Base-by-base conservation (phyloP, 2,888 invertebrate species). In the Conchocele bisecta region DNA sequence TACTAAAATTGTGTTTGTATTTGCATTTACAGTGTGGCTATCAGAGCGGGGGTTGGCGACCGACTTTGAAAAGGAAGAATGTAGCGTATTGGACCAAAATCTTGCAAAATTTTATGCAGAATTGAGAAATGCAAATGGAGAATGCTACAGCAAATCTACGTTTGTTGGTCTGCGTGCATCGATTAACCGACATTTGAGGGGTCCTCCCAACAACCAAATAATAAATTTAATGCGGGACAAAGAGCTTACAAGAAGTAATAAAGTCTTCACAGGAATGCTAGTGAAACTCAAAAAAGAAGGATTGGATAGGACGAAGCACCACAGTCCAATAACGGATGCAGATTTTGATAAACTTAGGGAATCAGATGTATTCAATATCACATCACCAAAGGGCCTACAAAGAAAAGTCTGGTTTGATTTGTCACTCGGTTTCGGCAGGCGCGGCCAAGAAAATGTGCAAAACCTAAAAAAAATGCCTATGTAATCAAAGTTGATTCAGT, bases 341-440 rank as follows among this genome's bases (percentile, higher is more conserved):
- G 61, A 61, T 26, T 37, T 51, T 17, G 1, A 53, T 17, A 51
- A 29, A 33, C 33, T 69, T 1, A 4, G 51, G 24, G 20, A 28
- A 20, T 59, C 64, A 7, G 59, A 37, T 29, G 65, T 54, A 2
- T 26, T 70, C 1, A 57, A 28, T 17, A 37, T 26, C 1, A 2
- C 39, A 9, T 53, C 29, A 17, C 65, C 70, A 6, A 44, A 20
- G 20, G 11, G 37, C 6, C 44, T 65, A 5, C 59, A 59, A 42
- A 51, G 41, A 42, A 70, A 70, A 37, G 58, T 59, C 2, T 65
- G 64, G 70, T 70, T 65, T 54, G 70, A 65, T n/a, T 35, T 65
- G 17, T 46, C 64, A n/a, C 6, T 65, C 13, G 46, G 57, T 28
- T 65, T 70, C 48, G 65, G 58, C 13, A n/a, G 65, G 2, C 24